Base-by-base conservation (phyloP, 2,113 vertebrate genomes). In the Clarias batrachus region DNA sequence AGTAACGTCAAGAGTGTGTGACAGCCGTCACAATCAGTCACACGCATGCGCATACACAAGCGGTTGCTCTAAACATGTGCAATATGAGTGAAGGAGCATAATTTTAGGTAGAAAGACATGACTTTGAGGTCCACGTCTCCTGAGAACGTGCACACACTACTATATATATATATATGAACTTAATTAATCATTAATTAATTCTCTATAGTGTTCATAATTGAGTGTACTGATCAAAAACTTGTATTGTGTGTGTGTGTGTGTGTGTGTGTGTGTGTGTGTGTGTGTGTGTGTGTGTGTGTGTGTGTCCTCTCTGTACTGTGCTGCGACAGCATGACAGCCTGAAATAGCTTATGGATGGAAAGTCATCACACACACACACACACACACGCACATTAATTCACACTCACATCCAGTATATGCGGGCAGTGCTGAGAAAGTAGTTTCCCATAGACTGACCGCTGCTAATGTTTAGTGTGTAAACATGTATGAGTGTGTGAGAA, bases 401-500 rank as follows among this genome's bases (percentile, higher is more conserved):
- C 52, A 41, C 86, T 88, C 89, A 90, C 89, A 90, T 59, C 85
- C 76, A 78, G 81, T 70, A 41, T 60, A 90, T 92, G 91, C 84
- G 91, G 90, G 93, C 74, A 60, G 83, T 91, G 93, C 93, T 94
- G 93, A 93, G 81, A 80, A 85, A 71, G 85, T 85, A 70, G 88
- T 88, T 92, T 94, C 93, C 92, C 93, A 93, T 90, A 89, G 88
- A 84, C 91, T 27, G 8, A 80, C 74, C 87, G 68, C 85, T 9
- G 86, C 89, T 89, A 88, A 77, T 94, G 93, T 95, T 95, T 95
- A 91, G 92, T 91, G 88, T 95, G 89, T 93, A 92, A 95, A 95
- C 93, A 95, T 89, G 90, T 90, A 88, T 89, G 66, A 90, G 86
- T 90, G 92, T 92, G 94, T 95, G 95, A 93, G 93, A 95, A 94